These are phyloP conservation scores for Ips nitidus DNA, from an alignment of 1,140 invertebrate species.

Conservation along the genomic window DNA sequence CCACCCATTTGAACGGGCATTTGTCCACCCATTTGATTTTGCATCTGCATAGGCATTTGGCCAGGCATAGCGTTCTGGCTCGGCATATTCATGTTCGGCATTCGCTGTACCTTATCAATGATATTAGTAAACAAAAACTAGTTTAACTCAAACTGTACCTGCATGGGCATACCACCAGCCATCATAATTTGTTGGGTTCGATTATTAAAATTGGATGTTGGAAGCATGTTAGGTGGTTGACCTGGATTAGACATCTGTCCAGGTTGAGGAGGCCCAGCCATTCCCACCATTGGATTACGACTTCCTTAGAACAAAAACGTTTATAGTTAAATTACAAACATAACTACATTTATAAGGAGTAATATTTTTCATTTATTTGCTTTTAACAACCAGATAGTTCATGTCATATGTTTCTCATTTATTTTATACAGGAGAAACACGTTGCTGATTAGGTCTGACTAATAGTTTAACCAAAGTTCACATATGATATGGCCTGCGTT, in stretches of 20 bases:
- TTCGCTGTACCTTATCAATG: conserved; percentile 20
- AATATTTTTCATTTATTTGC: no score
- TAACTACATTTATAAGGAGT: background rate
- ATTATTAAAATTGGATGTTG: conserved; percentile 56
- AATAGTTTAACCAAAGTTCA: no score
- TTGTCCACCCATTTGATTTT: conserved; percentile 49
- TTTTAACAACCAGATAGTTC: no score
- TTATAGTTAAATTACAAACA: background rate
- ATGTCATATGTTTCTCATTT: no score
- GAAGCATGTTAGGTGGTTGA: conserved; percentile 58
- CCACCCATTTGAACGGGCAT: conserved; percentile 52
- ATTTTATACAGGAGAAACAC: no score
- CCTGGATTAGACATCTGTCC: conserved; percentile 59
- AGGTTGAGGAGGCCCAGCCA: conserved; percentile 56
- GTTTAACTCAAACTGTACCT: conserved; percentile 18
- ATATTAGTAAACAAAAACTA: conserved; percentile 7
- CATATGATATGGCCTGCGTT: no score
- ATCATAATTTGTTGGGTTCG: conserved; percentile 59
- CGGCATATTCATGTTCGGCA: conserved; percentile 49
- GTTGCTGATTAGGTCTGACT: no score
- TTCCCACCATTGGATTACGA: conserved; percentile 53
- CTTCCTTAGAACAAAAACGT: conserved; percentile 36
- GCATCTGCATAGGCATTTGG: conserved; percentile 46
- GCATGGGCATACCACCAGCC: conserved; percentile 37
- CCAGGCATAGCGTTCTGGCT: conserved; percentile 47